Evolutionary conservation across 2,888 invertebrate species (phyloP).

Genomic region (Hypselothyrea guttata): DNA sequence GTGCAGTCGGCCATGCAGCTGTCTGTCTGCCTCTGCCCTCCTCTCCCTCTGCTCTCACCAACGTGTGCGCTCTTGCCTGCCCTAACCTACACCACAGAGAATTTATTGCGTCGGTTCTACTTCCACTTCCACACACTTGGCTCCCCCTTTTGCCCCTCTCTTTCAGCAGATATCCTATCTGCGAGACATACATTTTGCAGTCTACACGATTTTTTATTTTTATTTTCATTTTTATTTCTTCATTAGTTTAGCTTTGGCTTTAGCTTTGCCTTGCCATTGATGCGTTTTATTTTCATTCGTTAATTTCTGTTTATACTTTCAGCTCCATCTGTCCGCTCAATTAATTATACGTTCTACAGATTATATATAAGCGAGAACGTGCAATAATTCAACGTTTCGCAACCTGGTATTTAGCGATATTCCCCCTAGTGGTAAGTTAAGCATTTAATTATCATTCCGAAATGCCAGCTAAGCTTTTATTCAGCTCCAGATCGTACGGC

Average conservation of each 20-base stretch:
- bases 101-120: constrained; percentile 68
- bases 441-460: not conserved
- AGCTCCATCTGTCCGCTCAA: constrained; percentile 39
- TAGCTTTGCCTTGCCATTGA: constrained; percentile 58
- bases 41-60: constrained; percentile 10
- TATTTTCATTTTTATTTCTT: constrained; percentile 36
- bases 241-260: constrained; percentile 34
- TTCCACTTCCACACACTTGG: constrained; percentile 30
- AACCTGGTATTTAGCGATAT: not conserved
- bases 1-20: constrained; percentile 1
- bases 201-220: constrained; percentile 26
- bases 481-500: constrained; percentile 45
- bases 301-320: constrained; percentile 11
- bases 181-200: constrained; percentile 46
- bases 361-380: constrained; percentile 14
- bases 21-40: constrained; percentile 4
- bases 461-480: not conserved
- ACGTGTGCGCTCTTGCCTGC: constrained; percentile 29
- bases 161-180: constrained; percentile 32
- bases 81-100: constrained; percentile 74
- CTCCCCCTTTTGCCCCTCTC: not conserved
- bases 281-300: constrained; percentile 21
- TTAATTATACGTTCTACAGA: constrained; percentile 24
- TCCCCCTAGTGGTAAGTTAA: constrained; percentile 25
- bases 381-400: constrained; percentile 29